Conservation (phyloP, 2,797 vertebrate genomes). For the Propithecus deckenii region DNA sequence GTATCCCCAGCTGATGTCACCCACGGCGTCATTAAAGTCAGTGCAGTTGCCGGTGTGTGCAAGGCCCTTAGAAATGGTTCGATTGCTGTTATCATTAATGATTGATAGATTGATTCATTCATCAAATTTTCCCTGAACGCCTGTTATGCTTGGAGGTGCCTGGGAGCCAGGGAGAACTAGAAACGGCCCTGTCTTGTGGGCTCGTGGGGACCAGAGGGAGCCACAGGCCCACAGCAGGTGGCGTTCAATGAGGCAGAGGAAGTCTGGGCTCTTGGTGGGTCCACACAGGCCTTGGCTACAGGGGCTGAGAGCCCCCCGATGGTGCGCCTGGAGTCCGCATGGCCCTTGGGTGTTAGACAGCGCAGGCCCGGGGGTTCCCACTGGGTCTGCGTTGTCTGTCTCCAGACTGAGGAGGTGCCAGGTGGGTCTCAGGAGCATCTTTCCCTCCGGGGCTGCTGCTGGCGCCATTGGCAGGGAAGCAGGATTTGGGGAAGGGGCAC, state of each 20-base stretch:
- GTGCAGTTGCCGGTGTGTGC: not conserved
- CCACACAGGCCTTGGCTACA: not conserved
- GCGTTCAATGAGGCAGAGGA: not conserved
- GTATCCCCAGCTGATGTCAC: not conserved
- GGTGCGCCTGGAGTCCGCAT: not conserved
- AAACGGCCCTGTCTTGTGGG: not conserved
- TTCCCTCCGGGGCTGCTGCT: not conserved
- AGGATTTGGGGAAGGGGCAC: not conserved
- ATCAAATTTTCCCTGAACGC: not conserved
- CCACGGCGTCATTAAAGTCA: accelerated
- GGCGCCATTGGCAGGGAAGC: not conserved
- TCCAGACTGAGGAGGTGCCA: not conserved
- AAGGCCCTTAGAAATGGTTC: not conserved
- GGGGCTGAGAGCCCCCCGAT: not conserved
- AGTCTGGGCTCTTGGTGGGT: not conserved
- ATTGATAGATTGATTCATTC: not conserved
- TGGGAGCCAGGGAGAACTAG: not conserved
- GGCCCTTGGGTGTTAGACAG: not conserved
- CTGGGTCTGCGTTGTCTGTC: not conserved
- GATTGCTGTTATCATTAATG: not conserved
- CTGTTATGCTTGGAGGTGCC: not conserved
- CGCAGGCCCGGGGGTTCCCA: accelerated
- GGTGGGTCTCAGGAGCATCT: not conserved
- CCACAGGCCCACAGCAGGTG: not conserved
- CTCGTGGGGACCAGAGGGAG: not conserved